Conservation (phyloP, 1,140 invertebrate species). For the Rhyzopertha dominica region DNA sequence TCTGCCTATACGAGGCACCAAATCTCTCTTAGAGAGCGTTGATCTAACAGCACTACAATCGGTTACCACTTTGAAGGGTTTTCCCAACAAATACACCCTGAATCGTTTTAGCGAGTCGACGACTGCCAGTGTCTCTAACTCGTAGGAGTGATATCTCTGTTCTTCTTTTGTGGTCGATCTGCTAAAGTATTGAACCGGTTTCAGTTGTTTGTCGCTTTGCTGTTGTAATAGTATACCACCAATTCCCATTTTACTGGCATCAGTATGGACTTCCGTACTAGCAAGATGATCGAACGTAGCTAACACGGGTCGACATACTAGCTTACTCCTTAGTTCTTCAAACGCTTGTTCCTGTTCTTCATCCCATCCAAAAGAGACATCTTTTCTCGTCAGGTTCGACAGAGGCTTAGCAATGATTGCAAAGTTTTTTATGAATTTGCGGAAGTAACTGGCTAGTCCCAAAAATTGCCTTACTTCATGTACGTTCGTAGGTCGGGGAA, state of each 20-base stretch:
- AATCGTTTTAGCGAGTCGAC: too few species aligned
- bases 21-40: too few species aligned
- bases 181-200: constrained; percentile 4
- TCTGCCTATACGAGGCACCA: constrained; percentile 20
- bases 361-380: not conserved
- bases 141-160: constrained; percentile 5
- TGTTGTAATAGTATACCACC: constrained; percentile 31
- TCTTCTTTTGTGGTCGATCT: constrained; percentile 3
- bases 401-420: constrained; percentile 30
- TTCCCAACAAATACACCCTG: too few species aligned
- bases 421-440: constrained; percentile 34
- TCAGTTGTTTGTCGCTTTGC: constrained; percentile 4
- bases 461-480: constrained; percentile 35
- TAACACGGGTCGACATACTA: not conserved
- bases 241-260: constrained; percentile 39
- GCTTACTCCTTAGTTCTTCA: not conserved
- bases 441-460: constrained; percentile 36
- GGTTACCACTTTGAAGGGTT: too few species aligned
- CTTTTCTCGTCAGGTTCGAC: constrained; percentile 8
- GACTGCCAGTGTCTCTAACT: too few species aligned
- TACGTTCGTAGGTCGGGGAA: constrained; percentile 26
- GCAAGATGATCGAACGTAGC: not conserved
- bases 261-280: too few species aligned
- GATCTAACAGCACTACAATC: too few species aligned
- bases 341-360: not conserved